Conservation (phyloP, 2,888 invertebrate genomes). For the Orthosia cruda region DNA sequence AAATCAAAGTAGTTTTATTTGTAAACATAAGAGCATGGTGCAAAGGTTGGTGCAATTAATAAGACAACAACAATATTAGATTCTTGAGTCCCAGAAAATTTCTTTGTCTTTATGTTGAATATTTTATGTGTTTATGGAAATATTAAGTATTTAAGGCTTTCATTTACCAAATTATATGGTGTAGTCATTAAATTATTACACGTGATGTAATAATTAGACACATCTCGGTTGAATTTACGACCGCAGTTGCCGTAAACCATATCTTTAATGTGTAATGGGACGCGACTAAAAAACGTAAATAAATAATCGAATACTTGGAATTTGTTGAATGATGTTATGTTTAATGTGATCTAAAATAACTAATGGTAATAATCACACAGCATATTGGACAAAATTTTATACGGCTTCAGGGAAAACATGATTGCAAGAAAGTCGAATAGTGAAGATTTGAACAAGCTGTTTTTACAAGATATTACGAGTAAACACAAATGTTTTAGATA, state of each 20-base stretch:
- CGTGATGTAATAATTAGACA: constrained; percentile 50
- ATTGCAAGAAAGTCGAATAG: constrained; percentile 41
- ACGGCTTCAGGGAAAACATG: constrained; percentile 74
- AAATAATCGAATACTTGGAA: background rate
- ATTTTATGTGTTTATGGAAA: background rate
- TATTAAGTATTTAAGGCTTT: background rate
- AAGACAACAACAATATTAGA: background rate
- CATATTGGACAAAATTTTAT: constrained; percentile 53
- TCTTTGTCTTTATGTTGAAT: background rate
- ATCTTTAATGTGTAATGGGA: background rate
- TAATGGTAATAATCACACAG: constrained; percentile 7
- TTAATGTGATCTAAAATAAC: background rate
- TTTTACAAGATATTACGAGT: background rate
- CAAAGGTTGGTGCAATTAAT: constrained; percentile 6
- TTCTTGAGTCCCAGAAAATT: background rate
- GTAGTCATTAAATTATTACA: constrained; percentile 12
- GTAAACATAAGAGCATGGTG: constrained; percentile 4
- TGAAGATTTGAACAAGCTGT: constrained; percentile 2
- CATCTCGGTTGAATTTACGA: constrained; percentile 8
- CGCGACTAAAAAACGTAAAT: constrained; percentile 13
- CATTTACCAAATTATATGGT: constrained; percentile 5
- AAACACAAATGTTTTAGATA: background rate
- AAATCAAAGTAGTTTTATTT: background rate
- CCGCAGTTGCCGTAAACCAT: background rate
- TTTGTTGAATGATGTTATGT: background rate